These are phyloP conservation scores for Threskiornis aethiopicus DNA, from an alignment of 2,797 vertebrate species.

Conservation along the genomic window DNA sequence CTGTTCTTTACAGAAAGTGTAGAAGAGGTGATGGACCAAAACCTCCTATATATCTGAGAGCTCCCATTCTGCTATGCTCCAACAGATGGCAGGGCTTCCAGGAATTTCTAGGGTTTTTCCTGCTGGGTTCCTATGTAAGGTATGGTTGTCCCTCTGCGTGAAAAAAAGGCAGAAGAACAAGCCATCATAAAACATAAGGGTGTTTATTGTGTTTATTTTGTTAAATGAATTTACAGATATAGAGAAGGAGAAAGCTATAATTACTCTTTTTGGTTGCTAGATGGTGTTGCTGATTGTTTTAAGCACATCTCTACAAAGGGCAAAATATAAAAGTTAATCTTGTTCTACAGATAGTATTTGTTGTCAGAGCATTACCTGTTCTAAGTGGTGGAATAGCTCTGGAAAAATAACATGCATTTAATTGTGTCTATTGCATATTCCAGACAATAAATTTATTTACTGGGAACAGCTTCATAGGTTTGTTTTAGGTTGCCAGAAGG, in stretches of 20 bases:
- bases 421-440: neutral
- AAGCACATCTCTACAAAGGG: neutral
- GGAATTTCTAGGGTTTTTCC: constrained; percentile 66
- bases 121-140: constrained; percentile 57
- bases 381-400: neutral
- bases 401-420: neutral
- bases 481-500: neutral
- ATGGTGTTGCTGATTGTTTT: neutral
- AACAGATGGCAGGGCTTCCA: constrained; percentile 54
- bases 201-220: neutral
- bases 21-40: constrained; percentile 42
- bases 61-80: constrained; percentile 51
- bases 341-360: neutral
- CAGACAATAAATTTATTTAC: neutral
- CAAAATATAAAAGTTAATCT: neutral
- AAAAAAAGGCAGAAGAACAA: constrained; percentile 67
- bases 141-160: constrained; percentile 59
- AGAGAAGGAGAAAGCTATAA: neutral
- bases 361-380: neutral
- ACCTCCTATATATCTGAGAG: constrained; percentile 39
- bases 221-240: neutral
- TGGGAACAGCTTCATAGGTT: neutral
- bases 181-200: constrained; percentile 44
- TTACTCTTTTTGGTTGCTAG: neutral
- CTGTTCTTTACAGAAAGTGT: constrained; percentile 57